These are phyloP conservation scores for Xanthostigma xanthostigma DNA, from an alignment of 2,888 invertebrate species.

Conservation along the genomic window DNA sequence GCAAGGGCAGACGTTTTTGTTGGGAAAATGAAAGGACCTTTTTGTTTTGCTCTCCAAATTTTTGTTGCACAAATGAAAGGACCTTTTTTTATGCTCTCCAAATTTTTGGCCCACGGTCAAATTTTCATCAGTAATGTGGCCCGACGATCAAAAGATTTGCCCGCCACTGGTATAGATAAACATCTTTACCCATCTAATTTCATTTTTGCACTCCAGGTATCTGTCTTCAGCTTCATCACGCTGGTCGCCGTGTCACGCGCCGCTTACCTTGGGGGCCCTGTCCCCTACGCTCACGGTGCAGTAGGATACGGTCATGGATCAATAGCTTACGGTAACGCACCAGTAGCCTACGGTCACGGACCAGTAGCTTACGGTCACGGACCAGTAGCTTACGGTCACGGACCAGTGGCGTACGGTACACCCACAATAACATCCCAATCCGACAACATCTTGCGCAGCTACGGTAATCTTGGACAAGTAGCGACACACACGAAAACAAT, in stretches of 20 bases:
- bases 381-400: constrained; percentile 12
- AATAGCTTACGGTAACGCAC: constrained; percentile 3
- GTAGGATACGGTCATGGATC: not conserved
- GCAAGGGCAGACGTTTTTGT: no score
- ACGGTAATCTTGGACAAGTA: constrained; percentile 52
- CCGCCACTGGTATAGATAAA: no score
- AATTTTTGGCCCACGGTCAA: no score
- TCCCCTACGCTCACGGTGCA: not conserved
- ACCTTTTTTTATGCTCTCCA: no score
- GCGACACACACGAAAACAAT: constrained; percentile 59
- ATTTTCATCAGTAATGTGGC: no score
- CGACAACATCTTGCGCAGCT: constrained; percentile 43
- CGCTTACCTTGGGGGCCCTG: not conserved
- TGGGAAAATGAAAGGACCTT: no score
- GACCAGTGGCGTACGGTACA: constrained; percentile 12
- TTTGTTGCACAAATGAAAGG: no score
- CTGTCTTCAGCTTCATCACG: no score
- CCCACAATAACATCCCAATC: constrained; percentile 28
- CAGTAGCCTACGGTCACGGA: constrained; percentile 7
- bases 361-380: constrained; percentile 3
- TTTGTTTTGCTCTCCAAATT: no score
- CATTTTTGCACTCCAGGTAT: no score
- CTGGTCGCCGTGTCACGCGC: not conserved
- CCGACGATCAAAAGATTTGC: no score
- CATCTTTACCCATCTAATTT: no score